Evolutionary conservation across 2,113 vertebrate genomes (phyloP).

Genomic region (Pandion haliaetus): DNA sequence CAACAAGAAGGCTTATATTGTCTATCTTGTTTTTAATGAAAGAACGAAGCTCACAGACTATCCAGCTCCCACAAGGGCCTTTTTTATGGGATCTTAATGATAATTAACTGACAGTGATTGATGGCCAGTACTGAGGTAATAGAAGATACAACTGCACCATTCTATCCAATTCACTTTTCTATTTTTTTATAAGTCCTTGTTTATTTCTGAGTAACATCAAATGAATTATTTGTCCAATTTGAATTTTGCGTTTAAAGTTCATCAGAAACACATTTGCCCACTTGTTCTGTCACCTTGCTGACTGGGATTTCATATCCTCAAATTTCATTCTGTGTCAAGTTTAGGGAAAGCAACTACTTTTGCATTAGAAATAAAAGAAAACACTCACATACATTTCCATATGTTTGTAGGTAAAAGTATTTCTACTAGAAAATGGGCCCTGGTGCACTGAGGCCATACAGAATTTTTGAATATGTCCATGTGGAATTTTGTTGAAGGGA

Average conservation of each 20-base stretch:
- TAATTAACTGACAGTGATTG: conserved; percentile 71
- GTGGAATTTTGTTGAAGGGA: neutral
- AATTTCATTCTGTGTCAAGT: neutral
- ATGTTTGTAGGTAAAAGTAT: neutral
- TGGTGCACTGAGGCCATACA: neutral
- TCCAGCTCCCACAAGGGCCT: conserved; percentile 11
- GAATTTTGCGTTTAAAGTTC: neutral
- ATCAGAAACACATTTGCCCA: neutral
- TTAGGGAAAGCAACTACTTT: neutral
- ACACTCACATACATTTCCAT: neutral
- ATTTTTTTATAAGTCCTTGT: neutral
- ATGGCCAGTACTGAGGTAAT: conserved; percentile 14
- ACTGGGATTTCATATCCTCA: neutral
- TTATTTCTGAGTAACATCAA: conserved; percentile 3
- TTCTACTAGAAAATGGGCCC: neutral
- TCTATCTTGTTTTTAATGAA: conserved; percentile 21
- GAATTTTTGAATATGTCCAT: neutral
- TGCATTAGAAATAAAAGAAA: neutral
- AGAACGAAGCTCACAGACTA: neutral
- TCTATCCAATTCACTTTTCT: neutral
- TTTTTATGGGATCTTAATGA: conserved; percentile 48
- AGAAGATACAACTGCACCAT: neutral
- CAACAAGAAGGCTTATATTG: neutral
- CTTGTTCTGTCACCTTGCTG: neutral
- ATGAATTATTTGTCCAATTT: neutral